Conservation (phyloP, 2,113 vertebrate genomes). For the Planiliza haematocheilus region DNA sequence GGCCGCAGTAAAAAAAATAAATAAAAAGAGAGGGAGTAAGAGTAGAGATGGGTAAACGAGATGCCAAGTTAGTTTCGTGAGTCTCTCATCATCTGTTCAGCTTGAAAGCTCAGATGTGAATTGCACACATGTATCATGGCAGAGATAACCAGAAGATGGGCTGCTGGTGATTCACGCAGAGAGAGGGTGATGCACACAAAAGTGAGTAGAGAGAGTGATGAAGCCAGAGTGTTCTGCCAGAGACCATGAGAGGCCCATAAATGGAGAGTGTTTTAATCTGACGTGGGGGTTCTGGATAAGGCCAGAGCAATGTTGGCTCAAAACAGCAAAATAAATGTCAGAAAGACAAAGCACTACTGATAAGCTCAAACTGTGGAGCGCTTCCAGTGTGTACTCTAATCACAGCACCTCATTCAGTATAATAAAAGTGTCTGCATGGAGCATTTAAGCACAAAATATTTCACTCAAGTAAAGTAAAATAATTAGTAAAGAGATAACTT, state of each 20-base stretch:
- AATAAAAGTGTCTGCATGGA: conserved; percentile 30
- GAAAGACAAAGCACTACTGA: conserved; percentile 62
- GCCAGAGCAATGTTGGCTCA: conserved; percentile 64
- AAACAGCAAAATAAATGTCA: conserved; percentile 68
- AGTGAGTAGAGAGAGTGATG: conserved; percentile 52
- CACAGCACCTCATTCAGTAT: conserved; percentile 39
- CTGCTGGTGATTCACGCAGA: conserved; percentile 54
- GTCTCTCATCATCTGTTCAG: conserved; percentile 49
- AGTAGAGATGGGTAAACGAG: conserved; percentile 30
- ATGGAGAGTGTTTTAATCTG: conserved; percentile 76
- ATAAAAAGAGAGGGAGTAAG: background rate
- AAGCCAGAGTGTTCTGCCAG: conserved; percentile 64
- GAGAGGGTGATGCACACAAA: conserved; percentile 45
- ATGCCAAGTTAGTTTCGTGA: conserved; percentile 42
- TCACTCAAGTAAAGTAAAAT: background rate
- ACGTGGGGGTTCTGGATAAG: conserved; percentile 63
- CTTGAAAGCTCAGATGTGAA: conserved; percentile 61
- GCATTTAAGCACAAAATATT: background rate
- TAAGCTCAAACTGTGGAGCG: conserved; percentile 45
- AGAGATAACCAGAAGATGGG: conserved; percentile 34
- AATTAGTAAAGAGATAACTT: background rate
- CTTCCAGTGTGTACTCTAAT: conserved; percentile 64
- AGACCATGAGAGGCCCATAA: conserved; percentile 73
- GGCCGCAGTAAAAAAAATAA: background rate
- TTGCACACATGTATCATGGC: conserved; percentile 36